Evolutionary conservation across 2,113 vertebrate species (phyloP).

Genomic region (Dromaius novaehollandiae): DNA sequence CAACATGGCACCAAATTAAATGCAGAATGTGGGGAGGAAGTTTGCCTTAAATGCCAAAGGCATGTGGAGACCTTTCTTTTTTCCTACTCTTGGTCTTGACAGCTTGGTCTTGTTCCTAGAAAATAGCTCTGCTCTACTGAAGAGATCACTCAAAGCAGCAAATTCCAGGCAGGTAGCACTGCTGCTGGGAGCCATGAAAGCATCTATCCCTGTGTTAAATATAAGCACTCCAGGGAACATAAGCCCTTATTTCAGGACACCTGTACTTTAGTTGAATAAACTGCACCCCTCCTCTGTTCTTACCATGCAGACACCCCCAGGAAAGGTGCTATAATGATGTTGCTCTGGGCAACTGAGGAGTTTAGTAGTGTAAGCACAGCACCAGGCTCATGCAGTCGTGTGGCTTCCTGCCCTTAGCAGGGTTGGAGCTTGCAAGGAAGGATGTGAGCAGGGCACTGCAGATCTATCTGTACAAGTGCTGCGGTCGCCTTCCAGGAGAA

Average conservation of each 20-base stretch:
- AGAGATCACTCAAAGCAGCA: fast-evolving
- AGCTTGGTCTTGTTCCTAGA: not conserved
- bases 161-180: not conserved
- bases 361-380: not conserved
- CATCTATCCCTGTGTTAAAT: too few species aligned
- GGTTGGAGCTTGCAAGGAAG: not conserved
- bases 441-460: not conserved
- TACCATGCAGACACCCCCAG: not conserved
- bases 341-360: not conserved
- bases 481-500: not conserved
- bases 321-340: not conserved
- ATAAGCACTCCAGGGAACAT: not conserved
- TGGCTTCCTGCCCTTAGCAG: too few species aligned
- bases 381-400: too few species aligned
- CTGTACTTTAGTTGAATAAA: not conserved
- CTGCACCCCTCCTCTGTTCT: not conserved
- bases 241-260: not conserved
- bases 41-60: not conserved
- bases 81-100: not conserved
- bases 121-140: not conserved
- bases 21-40: not conserved
- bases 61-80: not conserved
- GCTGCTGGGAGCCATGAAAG: not conserved
- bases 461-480: not conserved
- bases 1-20: not conserved